Evolutionary conservation across 53 echinoderm and acorn worm species (phyloP), one percentile per base, ranked within the genome.

Genomic region (Patiria pectinifera): DNA sequence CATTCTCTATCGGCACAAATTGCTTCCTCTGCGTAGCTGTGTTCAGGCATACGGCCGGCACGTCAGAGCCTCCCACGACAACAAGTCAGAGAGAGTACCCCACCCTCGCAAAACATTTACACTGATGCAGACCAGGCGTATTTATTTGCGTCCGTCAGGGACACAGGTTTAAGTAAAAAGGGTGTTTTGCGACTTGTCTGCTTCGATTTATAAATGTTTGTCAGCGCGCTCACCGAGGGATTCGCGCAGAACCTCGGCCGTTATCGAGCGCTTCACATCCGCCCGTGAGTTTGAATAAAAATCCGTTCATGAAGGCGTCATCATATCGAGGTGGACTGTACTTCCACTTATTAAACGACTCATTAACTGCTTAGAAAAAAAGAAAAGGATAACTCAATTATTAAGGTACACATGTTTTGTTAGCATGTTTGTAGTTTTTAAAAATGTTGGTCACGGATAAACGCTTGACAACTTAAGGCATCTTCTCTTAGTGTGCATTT

Each of bases 61-160:
- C 24, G 22, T 10, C 74, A 23, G 22, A 24, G 24, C 74, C 74
- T 74, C 74, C 74, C 74, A 74, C n/a, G 74, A 24, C 74, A 74
- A 10, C 5, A 35, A n/a, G 24, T 23, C 74, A 23, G 19, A 21
- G 74, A 23, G 13, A 74, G 35, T 74, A 9, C 74, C 74, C 74
- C 21, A 8, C 74, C 8, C 22, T 74, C 15, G 24, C 74, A 74
- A 18, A 66, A 16, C 19, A 14, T 74, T 74, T 74, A 21, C 69
- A 74, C 4, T 3, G 74, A 74, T 21, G 74, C 24, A 23, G 19
- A 74, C 19, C 74, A 23, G 74, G 19, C 74, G 74, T 23, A 24
- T 74, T 74, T 74, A 24, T 74, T 74, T 74, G 53, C 19, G 24
- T 74, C 74, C 74, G 74, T 74, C 74, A 10, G 74, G 24, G 74